Conservation (phyloP, 2,797 vertebrate species). For the Thalassophryne amazonica region DNA sequence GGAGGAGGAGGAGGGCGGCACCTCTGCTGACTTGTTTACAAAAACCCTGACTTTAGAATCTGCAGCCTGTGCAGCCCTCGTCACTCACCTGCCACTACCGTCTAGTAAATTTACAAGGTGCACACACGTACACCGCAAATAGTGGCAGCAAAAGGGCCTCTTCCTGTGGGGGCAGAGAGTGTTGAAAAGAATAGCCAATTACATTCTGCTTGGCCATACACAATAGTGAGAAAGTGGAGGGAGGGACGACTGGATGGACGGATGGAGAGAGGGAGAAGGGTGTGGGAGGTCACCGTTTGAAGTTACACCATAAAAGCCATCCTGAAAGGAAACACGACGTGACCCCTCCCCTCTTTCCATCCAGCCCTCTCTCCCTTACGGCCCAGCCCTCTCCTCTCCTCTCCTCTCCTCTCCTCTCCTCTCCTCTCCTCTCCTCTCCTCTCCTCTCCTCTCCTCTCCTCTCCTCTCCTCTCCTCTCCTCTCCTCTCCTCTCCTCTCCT, state of each 20-base stretch:
- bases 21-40: too few species aligned
- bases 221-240: slow-evolving; percentile 73
- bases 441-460: slow-evolving; percentile 40
- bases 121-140: slow-evolving; percentile 43
- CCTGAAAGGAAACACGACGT: slow-evolving; percentile 81
- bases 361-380: slow-evolving; percentile 16
- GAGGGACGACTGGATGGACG: slow-evolving; percentile 50
- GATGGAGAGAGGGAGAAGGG: slow-evolving; percentile 55
- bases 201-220: slow-evolving; percentile 77
- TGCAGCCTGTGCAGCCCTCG: slow-evolving; percentile 16
- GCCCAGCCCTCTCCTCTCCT: slow-evolving; percentile 46
- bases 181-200: slow-evolving; percentile 79
- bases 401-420: slow-evolving; percentile 44
- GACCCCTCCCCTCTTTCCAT: slow-evolving; percentile 62
- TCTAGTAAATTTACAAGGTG: slow-evolving; percentile 59
- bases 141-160: slow-evolving; percentile 62
- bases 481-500: slow-evolving; percentile 29
- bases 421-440: slow-evolving; percentile 18
- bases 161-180: slow-evolving; percentile 50
- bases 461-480: slow-evolving; percentile 41
- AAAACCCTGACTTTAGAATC: slow-evolving; percentile 45
- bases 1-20: too few species aligned
- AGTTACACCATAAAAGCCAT: slow-evolving; percentile 83
- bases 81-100: slow-evolving; percentile 58
- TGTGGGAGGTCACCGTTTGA: slow-evolving; percentile 77